These are phyloP conservation scores for Cheilosia urbana DNA, from an alignment of 2,888 invertebrate genomes.

Conservation along the genomic window DNA sequence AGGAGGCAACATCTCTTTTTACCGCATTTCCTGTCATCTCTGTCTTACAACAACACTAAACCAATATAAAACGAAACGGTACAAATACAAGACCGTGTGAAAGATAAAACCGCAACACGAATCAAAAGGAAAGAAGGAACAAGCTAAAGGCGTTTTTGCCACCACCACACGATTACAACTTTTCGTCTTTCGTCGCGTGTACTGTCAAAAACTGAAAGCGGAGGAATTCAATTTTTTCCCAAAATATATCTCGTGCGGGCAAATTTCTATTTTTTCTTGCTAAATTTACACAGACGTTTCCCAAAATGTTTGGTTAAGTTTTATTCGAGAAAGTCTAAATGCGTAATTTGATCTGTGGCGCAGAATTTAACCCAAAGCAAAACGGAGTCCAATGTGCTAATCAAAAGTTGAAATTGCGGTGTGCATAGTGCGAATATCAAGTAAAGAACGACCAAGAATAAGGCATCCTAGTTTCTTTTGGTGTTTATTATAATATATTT, in stretches of 20 bases:
- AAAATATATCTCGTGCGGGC: constrained; percentile 18
- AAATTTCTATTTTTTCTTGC: background rate
- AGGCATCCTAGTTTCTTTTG: background rate
- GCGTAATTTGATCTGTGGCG: constrained; percentile 17
- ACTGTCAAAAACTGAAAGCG: constrained; percentile 69
- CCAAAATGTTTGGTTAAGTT: background rate
- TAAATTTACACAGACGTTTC: background rate
- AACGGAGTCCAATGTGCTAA: constrained; percentile 44
- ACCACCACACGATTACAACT: constrained; percentile 62
- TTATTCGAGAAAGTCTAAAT: background rate
- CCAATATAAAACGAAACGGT: constrained; percentile 1
- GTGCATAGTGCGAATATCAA: constrained; percentile 59
- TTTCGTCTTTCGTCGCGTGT: constrained; percentile 59
- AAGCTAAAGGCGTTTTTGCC: constrained; percentile 70
- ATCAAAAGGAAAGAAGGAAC: constrained; percentile 20
- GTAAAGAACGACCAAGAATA: constrained; percentile 25
- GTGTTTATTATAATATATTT: constrained; percentile 6
- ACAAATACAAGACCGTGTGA: constrained; percentile 8
- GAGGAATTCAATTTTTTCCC: constrained; percentile 38
- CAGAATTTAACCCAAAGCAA: background rate
- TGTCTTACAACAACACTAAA: background rate
- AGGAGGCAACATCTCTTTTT: background rate
- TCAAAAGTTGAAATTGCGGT: constrained; percentile 44
- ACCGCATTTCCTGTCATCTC: background rate
- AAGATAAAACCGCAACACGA: constrained; percentile 24